Evolutionary conservation across 2,797 vertebrate species (phyloP), one percentile per base, ranked within the genome.

Genomic region (Diplodus sargus): DNA sequence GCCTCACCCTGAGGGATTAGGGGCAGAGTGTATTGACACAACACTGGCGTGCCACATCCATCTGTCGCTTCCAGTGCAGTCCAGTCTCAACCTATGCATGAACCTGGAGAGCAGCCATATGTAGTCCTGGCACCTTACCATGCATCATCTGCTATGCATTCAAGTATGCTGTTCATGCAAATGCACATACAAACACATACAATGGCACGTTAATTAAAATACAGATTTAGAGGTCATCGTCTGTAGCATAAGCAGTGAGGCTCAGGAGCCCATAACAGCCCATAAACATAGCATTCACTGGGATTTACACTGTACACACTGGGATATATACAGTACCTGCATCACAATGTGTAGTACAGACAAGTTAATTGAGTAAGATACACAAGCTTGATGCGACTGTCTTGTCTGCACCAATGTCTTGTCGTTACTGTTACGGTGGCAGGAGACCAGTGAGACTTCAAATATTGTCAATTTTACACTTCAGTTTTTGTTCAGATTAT

Each of bases 1-100:
- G 22, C 57, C 9, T 79, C 76, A 76, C 81, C 61, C 64, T 73
- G 42, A 45, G 74, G 84, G 90, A 91, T 92, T 92, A 90, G 68
- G 56, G 70, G 49, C 60, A 72, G 61, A 51, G 62, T 58, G 60
- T 81, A 59, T 60, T 84, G 88, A 83, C 79, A 76, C 23, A 70
- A 79, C 65, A 43, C 49, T 62, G 51, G 58, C 68, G 79, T 25
- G 61, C 53, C 13, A 81, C 54, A 66, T 79, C 64, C 59, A 43
- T 70, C 48, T 52, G n/a, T 53, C 56, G 54, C 68, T 47, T 76
- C 22, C 49, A 63, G 39, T 66, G 23, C 59, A 42, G 65, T 65
- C 11, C 11, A 5, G 28, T 47, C 25, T 78, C 30, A 69, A 53
- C 48, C 28, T 70, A 61, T 47, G 60, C 61, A 79, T 65, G 51